These are phyloP conservation scores for Parapsyche elsis DNA, from an alignment of 1,140 invertebrate genomes.

Conservation along the genomic window DNA sequence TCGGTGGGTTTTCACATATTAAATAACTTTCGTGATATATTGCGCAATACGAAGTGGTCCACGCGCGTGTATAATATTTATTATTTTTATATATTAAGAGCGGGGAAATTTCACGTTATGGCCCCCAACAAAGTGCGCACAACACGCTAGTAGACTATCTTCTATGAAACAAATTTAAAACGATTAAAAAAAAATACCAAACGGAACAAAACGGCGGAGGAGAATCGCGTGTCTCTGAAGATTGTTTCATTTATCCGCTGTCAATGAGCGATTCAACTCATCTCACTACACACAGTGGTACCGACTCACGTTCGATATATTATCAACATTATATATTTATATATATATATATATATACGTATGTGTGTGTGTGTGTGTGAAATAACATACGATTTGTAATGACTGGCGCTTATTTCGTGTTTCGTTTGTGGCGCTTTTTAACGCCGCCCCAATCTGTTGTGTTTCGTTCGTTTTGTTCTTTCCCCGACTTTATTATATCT, in stretches of 20 bases:
- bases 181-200: background rate
- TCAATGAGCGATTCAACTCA: background rate
- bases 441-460: background rate
- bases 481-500: background rate
- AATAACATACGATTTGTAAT: background rate
- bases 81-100: background rate
- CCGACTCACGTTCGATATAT: too few species aligned
- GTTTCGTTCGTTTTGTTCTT: background rate
- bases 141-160: too few species aligned
- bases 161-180: too few species aligned
- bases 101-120: background rate
- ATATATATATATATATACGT: conserved; percentile 2
- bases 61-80: background rate
- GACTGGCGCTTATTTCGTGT: background rate
- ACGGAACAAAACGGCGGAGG: background rate
- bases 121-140: too few species aligned
- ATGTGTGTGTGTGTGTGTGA: background rate
- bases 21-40: background rate
- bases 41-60: background rate
- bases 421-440: background rate
- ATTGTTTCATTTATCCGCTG: background rate
- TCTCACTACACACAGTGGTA: background rate
- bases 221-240: background rate
- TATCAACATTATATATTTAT: background rate
- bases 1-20: background rate